Conservation (phyloP, 2,113 vertebrate genomes). For the Butorides virescens region DNA sequence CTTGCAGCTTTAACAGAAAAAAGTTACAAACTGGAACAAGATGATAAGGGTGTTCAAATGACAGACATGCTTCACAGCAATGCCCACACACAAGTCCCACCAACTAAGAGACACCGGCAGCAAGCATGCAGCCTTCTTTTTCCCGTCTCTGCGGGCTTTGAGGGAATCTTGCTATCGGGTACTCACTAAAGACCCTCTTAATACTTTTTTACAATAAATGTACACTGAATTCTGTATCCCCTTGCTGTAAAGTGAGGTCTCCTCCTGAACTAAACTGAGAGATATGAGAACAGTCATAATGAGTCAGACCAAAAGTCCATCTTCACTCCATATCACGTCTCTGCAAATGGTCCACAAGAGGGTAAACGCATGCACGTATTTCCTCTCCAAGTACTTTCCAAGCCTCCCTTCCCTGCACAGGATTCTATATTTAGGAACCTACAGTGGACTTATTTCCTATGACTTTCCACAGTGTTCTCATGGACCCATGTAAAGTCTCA, state of each 20-base stretch:
- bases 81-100: neutral
- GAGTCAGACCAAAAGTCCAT: neutral
- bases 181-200: neutral
- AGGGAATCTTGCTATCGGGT: neutral
- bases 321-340: neutral
- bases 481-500: neutral
- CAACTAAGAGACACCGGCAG: neutral
- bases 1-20: neutral
- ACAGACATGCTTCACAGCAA: neutral
- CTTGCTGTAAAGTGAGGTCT: neutral
- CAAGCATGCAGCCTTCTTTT: neutral
- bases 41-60: neutral
- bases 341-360: neutral
- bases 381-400: neutral
- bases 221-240: neutral
- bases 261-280: neutral
- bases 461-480: neutral
- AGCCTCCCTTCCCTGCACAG: neutral
- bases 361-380: neutral
- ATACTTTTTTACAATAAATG: neutral
- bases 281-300: neutral
- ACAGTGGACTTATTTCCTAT: neutral
- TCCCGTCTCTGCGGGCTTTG: neutral
- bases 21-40: neutral
- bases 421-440: neutral